Evolutionary conservation across 2,797 vertebrate species (phyloP).

Genomic region (Takifugu ocellatus): DNA sequence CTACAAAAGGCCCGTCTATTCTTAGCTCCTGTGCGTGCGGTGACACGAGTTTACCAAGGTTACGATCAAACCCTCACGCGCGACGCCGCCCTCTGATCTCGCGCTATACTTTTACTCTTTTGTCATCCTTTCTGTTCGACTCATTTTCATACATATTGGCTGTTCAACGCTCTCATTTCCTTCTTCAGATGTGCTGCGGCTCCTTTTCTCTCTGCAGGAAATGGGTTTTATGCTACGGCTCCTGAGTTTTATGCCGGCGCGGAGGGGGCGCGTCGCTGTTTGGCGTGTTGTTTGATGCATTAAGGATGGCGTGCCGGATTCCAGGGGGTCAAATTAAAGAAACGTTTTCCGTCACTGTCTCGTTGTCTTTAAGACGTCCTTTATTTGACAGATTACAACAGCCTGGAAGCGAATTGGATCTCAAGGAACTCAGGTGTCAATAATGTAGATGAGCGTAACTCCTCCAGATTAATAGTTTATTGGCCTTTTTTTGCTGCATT

Average conservation of each 20-base stretch:
- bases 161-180: slow-evolving; percentile 26
- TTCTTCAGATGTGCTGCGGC: slow-evolving; percentile 5
- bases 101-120: slow-evolving; percentile 11
- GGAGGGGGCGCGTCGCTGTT: neutral
- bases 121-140: slow-evolving; percentile 39
- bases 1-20: slow-evolving; percentile 40
- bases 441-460: neutral
- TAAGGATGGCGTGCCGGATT: slow-evolving; percentile 2
- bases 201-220: slow-evolving; percentile 27
- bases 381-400: too few relatives aligned
- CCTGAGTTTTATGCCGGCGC: slow-evolving; percentile 7
- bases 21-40: slow-evolving; percentile 29
- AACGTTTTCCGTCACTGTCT: neutral
- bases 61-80: slow-evolving; percentile 4
- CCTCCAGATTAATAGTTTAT: neutral
- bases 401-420: too few relatives aligned
- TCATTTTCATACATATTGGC: slow-evolving; percentile 61
- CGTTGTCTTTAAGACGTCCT: neutral
- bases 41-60: slow-evolving; percentile 44
- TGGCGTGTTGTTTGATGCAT: neutral
- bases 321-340: neutral
- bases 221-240: slow-evolving; percentile 24
- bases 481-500: neutral
- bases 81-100: slow-evolving; percentile 2
- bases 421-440: neutral